Conservation (phyloP, 2,888 invertebrate species). For the Cylindroiulus punctatus region DNA sequence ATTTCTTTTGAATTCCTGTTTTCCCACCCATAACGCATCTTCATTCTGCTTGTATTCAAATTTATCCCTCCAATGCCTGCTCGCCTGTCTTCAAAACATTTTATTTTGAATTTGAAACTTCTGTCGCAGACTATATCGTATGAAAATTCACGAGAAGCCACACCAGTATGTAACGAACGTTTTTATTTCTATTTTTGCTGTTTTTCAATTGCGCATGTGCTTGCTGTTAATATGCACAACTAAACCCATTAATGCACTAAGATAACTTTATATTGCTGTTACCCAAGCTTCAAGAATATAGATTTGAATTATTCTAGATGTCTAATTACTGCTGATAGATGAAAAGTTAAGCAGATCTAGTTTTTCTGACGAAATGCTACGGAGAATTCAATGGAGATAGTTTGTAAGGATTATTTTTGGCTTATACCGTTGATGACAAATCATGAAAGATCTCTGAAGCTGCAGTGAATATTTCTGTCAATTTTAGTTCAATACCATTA, state of each 20-base stretch:
- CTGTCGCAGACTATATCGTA: conserved; percentile 33
- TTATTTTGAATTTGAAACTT: conserved; percentile 17
- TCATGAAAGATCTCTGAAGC: not conserved
- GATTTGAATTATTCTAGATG: conserved; percentile 21
- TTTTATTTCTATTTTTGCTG: not conserved
- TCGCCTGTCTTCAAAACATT: not conserved
- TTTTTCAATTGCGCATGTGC: not conserved
- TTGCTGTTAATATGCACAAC: not conserved
- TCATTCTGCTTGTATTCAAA: conserved; percentile 46
- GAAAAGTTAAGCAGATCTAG: not conserved
- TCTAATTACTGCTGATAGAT: conserved; percentile 15
- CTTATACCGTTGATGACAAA: too few relatives aligned
- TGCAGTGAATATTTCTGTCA: not conserved
- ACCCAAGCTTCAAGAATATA: not conserved
- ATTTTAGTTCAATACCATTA: not conserved
- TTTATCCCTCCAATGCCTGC: conserved; percentile 28
- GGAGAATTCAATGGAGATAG: too few relatives aligned
- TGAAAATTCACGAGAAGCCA: conserved; percentile 35
- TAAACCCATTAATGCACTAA: not conserved
- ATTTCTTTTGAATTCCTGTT: not conserved
- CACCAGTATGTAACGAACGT: conserved; percentile 50
- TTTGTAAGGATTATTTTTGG: too few relatives aligned
- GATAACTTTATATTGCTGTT: not conserved
- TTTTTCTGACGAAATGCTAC: too few relatives aligned
- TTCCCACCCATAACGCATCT: not conserved